Conservation (phyloP, 2,113 vertebrate genomes). For the Petrocephalus zakoni region DNA sequence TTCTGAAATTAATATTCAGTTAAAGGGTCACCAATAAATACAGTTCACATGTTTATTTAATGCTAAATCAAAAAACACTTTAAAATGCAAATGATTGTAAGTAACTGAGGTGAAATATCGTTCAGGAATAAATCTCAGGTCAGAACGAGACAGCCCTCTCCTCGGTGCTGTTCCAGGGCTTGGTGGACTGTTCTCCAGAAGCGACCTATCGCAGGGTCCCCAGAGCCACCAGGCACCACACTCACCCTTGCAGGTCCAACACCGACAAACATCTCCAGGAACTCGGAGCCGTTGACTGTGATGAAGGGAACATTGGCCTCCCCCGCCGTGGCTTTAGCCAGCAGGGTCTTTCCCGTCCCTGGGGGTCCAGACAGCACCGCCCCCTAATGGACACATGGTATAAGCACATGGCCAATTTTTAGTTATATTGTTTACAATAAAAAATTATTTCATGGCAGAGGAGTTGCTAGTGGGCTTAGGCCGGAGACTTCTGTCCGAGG, state of each 20-base stretch:
- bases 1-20: background rate
- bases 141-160: background rate
- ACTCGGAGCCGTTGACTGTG: constrained; percentile 59
- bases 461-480: background rate
- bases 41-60: background rate
- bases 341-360: constrained; percentile 59
- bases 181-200: background rate
- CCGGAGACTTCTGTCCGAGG: background rate
- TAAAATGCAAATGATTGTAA: background rate
- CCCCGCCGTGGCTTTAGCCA: constrained; percentile 58
- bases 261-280: constrained; percentile 64
- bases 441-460: background rate
- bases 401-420: constrained; percentile 11
- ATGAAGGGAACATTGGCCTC: constrained; percentile 64
- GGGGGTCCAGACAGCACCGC: constrained; percentile 59
- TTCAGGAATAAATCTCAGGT: background rate
- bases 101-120: background rate
- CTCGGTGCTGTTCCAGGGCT: background rate
- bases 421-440: background rate
- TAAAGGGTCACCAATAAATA: background rate
- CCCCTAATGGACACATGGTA: constrained; percentile 41
- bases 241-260: constrained; percentile 61
- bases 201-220: background rate
- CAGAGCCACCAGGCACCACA: background rate
- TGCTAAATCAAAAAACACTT: background rate